phyloP scores from a whole-genome alignment of 2,113 vertebrate genomes.

The Entomyzon cyanotis region DNA sequence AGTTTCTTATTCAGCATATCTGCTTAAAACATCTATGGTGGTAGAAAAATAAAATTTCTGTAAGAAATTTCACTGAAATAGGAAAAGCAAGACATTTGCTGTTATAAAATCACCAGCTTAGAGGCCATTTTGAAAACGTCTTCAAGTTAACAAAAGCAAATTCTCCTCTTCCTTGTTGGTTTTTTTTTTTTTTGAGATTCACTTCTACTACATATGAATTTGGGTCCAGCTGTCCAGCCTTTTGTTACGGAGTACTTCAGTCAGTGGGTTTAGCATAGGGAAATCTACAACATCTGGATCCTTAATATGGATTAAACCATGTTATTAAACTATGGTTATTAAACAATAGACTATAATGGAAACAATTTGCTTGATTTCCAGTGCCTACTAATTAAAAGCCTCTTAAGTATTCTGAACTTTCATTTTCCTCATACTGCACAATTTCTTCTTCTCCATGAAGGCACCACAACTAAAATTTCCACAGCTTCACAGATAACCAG shows the following conservation, averaged over 20 bases:
- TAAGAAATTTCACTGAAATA: neutral
- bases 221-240: neutral
- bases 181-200: neutral
- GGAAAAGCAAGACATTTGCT: neutral
- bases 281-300: neutral
- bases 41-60: neutral
- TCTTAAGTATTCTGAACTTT: neutral
- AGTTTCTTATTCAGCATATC: neutral
- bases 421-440: neutral
- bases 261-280: neutral
- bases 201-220: neutral
- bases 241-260: neutral
- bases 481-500: neutral
- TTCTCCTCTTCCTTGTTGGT: neutral
- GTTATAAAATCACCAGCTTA: neutral
- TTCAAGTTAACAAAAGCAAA: neutral
- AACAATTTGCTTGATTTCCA: neutral
- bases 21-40: neutral
- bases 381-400: neutral
- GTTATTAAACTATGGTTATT: neutral
- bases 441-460: neutral
- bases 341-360: neutral
- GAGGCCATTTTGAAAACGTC: neutral
- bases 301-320: neutral
- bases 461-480: neutral